Conservation (phyloP, 2,797 vertebrate genomes). For the Centropyge bicolor region DNA sequence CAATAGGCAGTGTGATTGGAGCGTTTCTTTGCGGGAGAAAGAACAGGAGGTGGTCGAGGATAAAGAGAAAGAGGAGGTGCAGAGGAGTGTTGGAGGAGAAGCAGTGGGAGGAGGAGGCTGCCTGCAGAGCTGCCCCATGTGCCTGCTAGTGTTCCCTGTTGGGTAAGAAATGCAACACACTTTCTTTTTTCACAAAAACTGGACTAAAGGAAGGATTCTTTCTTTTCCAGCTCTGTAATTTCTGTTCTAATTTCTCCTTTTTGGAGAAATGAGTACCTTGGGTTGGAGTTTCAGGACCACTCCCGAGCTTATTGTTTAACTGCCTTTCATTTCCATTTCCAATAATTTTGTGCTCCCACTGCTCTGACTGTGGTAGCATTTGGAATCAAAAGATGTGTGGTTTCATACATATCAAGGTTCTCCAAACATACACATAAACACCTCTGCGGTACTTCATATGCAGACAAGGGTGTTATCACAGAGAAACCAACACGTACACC, state of each 20-base stretch:
- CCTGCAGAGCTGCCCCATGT: conserved; percentile 91
- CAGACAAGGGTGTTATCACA: no score
- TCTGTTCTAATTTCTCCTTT: not conserved
- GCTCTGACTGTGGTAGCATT: not conserved
- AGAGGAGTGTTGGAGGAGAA: conserved; percentile 21
- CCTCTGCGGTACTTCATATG: no score
- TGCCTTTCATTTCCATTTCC: conserved; percentile 6
- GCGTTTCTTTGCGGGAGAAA: no score
- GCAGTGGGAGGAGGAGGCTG: not conserved
- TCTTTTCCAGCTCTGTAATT: not conserved
- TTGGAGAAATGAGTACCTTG: not conserved
- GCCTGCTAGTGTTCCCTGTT: conserved; percentile 83
- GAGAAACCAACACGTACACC: no score
- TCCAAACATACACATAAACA: no score
- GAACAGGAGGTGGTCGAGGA: conserved; percentile 14
- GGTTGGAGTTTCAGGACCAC: not conserved
- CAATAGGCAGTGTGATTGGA: not conserved
- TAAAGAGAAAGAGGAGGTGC: conserved; percentile 14
- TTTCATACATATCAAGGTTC: not conserved
- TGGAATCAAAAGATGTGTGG: not conserved
- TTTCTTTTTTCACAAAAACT: not conserved
- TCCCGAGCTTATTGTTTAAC: not conserved
- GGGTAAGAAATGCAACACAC: conserved; percentile 81
- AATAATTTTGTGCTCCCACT: not conserved
- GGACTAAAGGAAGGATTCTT: not conserved